A percentile compares a stretch with the other conserved stretches of the same genome.
Conservation (phyloP, 2,113 vertebrate species). For the Notarius quadriscutis region DNA sequence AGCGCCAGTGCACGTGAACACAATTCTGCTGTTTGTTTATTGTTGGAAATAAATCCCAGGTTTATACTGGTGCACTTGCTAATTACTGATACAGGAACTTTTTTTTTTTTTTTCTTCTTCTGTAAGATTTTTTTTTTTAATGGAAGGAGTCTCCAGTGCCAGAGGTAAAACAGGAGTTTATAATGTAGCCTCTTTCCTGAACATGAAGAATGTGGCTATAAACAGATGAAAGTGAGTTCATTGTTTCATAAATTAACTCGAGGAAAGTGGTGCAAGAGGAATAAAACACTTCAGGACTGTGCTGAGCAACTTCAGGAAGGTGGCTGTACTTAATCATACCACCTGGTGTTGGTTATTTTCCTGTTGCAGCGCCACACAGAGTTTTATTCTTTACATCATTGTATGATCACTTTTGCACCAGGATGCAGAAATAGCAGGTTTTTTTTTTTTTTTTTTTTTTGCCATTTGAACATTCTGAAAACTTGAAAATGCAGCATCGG, state of each 20-base stretch:
- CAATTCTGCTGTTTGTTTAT: background rate
- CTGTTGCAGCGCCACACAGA: background rate
- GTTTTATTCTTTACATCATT: background rate
- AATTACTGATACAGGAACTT: background rate
- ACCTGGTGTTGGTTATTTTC: background rate
- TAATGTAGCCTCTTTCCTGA: background rate
- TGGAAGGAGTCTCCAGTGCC: background rate
- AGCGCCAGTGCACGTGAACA: background rate
- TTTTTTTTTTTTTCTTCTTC: background rate
- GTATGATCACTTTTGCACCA: background rate
- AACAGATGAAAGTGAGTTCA: background rate
- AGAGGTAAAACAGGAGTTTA: background rate
- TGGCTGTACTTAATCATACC: background rate
- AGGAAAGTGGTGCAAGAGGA: background rate
- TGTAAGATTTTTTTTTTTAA: background rate
- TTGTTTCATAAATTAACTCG: background rate
- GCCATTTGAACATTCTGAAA: constrained; percentile 24
- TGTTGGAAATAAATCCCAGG: background rate
- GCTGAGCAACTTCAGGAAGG: too few relatives aligned
- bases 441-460: background rate
- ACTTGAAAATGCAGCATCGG: constrained; percentile 21
- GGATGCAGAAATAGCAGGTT: background rate
- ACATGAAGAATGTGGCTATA: background rate
- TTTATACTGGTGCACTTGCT: background rate
- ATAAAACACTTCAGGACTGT: background rate